Evolutionary conservation across 2,888 invertebrate genomes (phyloP), one percentile per base, ranked within the genome.

Genomic region (Cinara cedri): DNA sequence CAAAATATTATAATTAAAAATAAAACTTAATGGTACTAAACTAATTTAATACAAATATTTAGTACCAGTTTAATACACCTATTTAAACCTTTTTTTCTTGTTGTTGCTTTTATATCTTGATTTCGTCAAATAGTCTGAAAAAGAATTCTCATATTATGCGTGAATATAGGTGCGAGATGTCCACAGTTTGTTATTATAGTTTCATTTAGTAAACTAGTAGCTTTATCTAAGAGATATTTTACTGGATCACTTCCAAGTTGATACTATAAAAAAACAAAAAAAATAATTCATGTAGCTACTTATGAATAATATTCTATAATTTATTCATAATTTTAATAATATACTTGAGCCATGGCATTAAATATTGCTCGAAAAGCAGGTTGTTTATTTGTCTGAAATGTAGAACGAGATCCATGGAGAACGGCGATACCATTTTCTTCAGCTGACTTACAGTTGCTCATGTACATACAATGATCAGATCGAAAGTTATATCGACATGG

Each of bases 381-480:
- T 84, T 96, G 95, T 85, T 93, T 95, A 82, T 92, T 89, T 0
- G 90, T 91, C 86, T 95, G 94, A 86, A 96, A 97, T 72, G 92
- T 93, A 4, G 92, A 90, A 72, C 97, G 88, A 83, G 93, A 96
- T 54, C 96, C 97, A 85, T 98, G 98, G 66, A 97, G 85, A 10
- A 97, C 89, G 82, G 90, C 89, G n/a, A 94, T 91, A 1, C 97
- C 97, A 46, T 88, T 86, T 72, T 87, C 86, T 81, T 92, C 90
- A 0, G 92, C 93, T 70, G 88, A 90, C 68, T 90, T 89, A 86
- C 97, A 97, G 6, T 94, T 92, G 85, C 92, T 94, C 87, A 93
- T 93, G 85, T 97, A 98, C 93, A 95, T 95, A 86, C 98, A 98
- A 86, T 97, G 97, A 87, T 98, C 97, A 1, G 96, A 92, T 70